A percentile compares a stretch with the other conserved stretches of the same genome.
These are phyloP conservation scores for Lithobates sylvaticus DNA, from an alignment of 2,797 vertebrate genomes.

Conservation along the genomic window DNA sequence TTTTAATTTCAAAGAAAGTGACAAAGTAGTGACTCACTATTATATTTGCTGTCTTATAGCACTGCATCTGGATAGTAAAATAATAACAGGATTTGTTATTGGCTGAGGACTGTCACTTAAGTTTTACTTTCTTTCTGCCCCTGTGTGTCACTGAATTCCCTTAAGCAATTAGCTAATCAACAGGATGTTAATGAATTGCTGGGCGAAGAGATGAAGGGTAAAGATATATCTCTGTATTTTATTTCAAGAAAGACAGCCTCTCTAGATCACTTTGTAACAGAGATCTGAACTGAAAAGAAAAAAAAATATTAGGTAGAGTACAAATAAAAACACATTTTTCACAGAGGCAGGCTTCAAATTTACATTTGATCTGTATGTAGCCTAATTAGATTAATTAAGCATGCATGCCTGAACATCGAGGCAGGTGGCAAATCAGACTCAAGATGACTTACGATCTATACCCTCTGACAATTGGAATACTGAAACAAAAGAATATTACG, in stretches of 20 bases:
- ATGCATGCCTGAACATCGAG: slow-evolving; percentile 74
- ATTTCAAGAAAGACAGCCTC: slow-evolving; percentile 66
- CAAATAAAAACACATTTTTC: slow-evolving; percentile 78
- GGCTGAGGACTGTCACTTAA: slow-evolving; percentile 3
- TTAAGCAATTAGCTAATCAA: slow-evolving; percentile 60
- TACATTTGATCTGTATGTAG: slow-evolving; percentile 76
- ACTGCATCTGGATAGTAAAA: neutral
- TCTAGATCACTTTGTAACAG: slow-evolving; percentile 65
- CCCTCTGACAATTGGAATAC: slow-evolving; percentile 40
- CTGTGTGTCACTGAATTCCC: slow-evolving; percentile 45
- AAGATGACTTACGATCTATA: slow-evolving; percentile 72
- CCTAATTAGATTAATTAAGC: slow-evolving; percentile 84
- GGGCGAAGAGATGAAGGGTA: slow-evolving; percentile 63
- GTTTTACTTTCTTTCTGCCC: slow-evolving; percentile 42
- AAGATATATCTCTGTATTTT: slow-evolving; percentile 61
- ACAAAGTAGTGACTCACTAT: neutral
- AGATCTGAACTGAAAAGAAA: slow-evolving; percentile 63
- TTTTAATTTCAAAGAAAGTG: neutral
- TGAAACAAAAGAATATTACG: slow-evolving; percentile 32
- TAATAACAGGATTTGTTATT: slow-evolving; percentile 10
- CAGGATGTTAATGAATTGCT: slow-evolving; percentile 70
- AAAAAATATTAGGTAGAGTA: slow-evolving; percentile 74
- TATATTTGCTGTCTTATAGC: neutral
- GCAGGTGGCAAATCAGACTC: slow-evolving; percentile 80
- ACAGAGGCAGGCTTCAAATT: slow-evolving; percentile 76